Conservation (phyloP, 2,888 invertebrate species). For the Perithous albicinctus region DNA sequence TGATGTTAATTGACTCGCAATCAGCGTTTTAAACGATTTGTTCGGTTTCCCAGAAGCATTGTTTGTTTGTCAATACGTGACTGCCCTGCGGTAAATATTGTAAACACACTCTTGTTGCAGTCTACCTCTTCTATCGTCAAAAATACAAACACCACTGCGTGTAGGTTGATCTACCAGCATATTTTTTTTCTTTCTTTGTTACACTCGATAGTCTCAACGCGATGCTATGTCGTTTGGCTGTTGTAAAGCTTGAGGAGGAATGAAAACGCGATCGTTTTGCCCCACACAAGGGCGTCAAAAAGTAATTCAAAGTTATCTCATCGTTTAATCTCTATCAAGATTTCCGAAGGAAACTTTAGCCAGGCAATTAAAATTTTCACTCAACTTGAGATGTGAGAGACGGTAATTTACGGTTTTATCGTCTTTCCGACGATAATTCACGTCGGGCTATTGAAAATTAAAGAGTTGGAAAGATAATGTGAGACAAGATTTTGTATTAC, state of each 20-base stretch:
- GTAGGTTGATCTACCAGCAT: not conserved
- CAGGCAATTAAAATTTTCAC: not conserved
- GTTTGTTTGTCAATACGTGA: slow-evolving; percentile 61
- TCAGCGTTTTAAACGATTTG: slow-evolving; percentile 68
- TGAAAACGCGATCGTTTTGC: not conserved
- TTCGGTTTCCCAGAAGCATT: slow-evolving; percentile 57
- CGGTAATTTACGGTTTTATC: not conserved
- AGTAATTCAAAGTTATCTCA: slow-evolving; percentile 1
- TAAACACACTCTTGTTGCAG: no score
- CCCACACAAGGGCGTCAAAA: not conserved
- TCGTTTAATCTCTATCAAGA: not conserved
- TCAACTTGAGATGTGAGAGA: not conserved
- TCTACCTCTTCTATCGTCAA: slow-evolving; percentile 35
- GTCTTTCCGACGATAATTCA: not conserved
- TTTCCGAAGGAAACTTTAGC: not conserved
- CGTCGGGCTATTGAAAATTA: not conserved
- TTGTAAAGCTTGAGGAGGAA: not conserved
- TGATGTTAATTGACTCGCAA: slow-evolving; percentile 67
- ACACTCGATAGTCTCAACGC: not conserved
- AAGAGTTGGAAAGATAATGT: not conserved
- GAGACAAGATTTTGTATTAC: not conserved
- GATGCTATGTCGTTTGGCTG: slow-evolving; percentile 1
- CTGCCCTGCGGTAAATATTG: slow-evolving; percentile 22
- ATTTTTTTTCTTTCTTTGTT: not conserved
- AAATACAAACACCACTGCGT: not conserved